These are phyloP conservation scores for Cancer borealis DNA, from an alignment of 2,888 invertebrate genomes.

Conservation along the genomic window DNA sequence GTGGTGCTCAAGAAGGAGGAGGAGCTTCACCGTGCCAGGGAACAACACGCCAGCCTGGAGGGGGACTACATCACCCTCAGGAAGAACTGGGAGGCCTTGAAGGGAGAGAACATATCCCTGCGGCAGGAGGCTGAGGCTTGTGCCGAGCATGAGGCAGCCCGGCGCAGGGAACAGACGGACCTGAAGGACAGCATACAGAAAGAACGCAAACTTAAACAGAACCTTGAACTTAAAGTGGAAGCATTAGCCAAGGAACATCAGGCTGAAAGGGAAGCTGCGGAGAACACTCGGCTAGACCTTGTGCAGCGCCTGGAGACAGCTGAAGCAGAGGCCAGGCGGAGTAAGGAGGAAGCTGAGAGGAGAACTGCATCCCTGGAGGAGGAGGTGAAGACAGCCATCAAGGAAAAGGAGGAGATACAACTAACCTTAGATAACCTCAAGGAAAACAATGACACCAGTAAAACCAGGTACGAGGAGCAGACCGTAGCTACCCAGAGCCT, in stretches of 20 bases:
- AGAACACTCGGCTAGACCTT: slow-evolving; percentile 76
- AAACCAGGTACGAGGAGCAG: background rate
- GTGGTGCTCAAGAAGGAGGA: slow-evolving; percentile 71
- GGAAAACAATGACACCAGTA: background rate
- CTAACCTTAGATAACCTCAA: slow-evolving; percentile 61
- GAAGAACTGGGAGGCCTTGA: slow-evolving; percentile 62
- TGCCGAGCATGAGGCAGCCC: slow-evolving; percentile 59
- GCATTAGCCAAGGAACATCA: slow-evolving; percentile 30
- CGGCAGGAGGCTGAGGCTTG: slow-evolving; percentile 70
- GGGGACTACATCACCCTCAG: slow-evolving; percentile 60
- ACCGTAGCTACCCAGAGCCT: slow-evolving; percentile 16
- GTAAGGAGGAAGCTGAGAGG: slow-evolving; percentile 30
- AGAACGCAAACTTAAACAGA: slow-evolving; percentile 70
- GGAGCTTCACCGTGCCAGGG: slow-evolving; percentile 75
- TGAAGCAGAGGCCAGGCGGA: background rate
- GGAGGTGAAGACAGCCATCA: slow-evolving; percentile 18
- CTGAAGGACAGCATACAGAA: slow-evolving; percentile 70
- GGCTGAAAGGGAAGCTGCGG: slow-evolving; percentile 53
- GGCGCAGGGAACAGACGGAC: slow-evolving; percentile 60
- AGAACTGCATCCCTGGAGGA: background rate
- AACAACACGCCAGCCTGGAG: slow-evolving; percentile 67
- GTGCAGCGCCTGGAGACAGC: slow-evolving; percentile 65
- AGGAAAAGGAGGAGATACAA: slow-evolving; percentile 73
- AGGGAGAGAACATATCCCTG: slow-evolving; percentile 60
- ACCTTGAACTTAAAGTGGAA: slow-evolving; percentile 64